phyloP scores from a whole-genome alignment of 2,888 invertebrate genomes.

The Pyrgus malvae region DNA sequence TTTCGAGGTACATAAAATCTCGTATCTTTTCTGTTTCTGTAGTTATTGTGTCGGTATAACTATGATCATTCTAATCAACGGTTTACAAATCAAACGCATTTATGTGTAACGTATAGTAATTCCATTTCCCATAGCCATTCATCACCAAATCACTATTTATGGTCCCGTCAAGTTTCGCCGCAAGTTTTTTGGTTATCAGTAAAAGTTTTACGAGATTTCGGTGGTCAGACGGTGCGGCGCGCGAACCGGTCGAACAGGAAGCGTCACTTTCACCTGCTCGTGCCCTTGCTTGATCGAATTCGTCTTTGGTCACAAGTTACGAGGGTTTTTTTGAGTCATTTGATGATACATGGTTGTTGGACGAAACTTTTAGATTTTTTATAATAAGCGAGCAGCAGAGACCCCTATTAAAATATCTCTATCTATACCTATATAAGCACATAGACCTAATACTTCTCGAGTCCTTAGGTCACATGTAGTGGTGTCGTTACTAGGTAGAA shows the following conservation, averaged over 20 bases:
- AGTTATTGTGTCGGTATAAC: too few relatives aligned
- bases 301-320: neutral
- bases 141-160: constrained; percentile 2
- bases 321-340: neutral
- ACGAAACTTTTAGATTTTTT: too few relatives aligned
- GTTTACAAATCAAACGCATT: too few relatives aligned
- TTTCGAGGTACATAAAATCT: too few relatives aligned
- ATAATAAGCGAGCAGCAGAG: too few relatives aligned
- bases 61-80: too few relatives aligned
- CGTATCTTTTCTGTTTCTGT: too few relatives aligned
- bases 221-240: constrained; percentile 13
- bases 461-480: too few relatives aligned
- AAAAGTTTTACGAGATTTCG: constrained; percentile 28
- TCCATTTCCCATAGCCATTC: neutral
- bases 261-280: constrained; percentile 25
- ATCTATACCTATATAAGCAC: too few relatives aligned
- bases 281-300: constrained; percentile 17
- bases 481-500: too few relatives aligned
- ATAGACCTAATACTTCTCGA: too few relatives aligned
- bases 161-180: constrained; percentile 18
- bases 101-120: neutral
- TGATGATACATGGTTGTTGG: neutral
- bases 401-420: too few relatives aligned
- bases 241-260: constrained; percentile 23
- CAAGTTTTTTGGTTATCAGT: constrained; percentile 26